These are phyloP conservation scores for Linurgus olivaceus DNA, from an alignment of 2,797 vertebrate species.

Conservation along the genomic window DNA sequence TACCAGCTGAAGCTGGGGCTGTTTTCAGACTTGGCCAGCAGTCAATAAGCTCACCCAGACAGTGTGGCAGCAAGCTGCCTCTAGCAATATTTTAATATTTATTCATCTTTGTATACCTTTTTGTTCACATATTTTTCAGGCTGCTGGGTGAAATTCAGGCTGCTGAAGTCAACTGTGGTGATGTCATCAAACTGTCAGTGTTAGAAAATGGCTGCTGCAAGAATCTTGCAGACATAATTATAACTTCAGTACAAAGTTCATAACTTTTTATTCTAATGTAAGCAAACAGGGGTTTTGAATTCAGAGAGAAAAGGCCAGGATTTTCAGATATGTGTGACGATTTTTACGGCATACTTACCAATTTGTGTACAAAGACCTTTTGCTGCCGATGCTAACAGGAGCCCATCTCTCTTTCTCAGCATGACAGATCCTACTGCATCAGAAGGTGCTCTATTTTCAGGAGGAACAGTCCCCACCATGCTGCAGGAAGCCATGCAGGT, in stretches of 20 bases:
- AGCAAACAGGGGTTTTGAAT: background rate
- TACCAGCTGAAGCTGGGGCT: background rate
- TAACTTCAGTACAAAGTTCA: background rate
- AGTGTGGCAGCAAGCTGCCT: background rate
- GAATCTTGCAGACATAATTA: background rate
- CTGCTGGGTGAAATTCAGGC: background rate
- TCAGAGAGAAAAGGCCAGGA: background rate
- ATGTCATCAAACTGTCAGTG: background rate
- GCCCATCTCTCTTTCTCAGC: background rate
- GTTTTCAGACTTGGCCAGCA: background rate
- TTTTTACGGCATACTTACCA: background rate
- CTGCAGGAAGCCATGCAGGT: background rate
- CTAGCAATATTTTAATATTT: background rate
- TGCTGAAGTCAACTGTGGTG: background rate
- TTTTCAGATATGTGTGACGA: background rate
- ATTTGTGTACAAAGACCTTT: background rate
- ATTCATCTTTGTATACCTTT: background rate
- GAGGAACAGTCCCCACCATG: background rate
- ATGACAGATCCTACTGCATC: background rate
- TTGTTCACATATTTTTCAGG: background rate
- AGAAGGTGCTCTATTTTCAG: background rate
- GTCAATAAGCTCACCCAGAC: background rate
- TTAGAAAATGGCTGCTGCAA: rapidly evolving
- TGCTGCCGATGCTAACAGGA: background rate
- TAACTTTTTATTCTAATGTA: background rate